Conservation (phyloP, 2,113 vertebrate genomes). For the Mirza zaza region DNA sequence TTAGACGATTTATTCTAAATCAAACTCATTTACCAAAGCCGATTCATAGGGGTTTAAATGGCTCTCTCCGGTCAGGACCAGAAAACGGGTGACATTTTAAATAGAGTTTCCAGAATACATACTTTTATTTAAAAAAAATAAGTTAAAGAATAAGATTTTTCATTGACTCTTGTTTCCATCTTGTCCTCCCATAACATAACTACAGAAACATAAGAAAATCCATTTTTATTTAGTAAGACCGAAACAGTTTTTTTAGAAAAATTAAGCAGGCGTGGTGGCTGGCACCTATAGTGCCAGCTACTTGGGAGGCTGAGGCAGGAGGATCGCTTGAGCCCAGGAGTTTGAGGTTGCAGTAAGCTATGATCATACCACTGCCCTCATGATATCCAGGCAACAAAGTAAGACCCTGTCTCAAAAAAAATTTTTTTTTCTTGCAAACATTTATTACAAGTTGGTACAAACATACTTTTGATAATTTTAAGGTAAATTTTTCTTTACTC, state of each 20-base stretch:
- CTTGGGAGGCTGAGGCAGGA: no score
- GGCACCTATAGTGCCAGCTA: no score
- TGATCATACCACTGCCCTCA: no score
- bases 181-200: neutral
- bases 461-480: constrained; percentile 5
- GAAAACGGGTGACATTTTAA: neutral
- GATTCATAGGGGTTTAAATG: neutral
- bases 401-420: no score
- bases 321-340: no score
- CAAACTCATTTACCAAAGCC: neutral
- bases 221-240: neutral
- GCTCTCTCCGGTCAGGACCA: neutral
- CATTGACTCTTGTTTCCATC: neutral
- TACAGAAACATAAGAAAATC: neutral
- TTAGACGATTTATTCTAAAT: neutral
- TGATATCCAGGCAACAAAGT: no score
- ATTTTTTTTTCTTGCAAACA: neutral
- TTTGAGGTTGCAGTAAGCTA: no score
- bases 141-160: neutral
- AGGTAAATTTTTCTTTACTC: neutral
- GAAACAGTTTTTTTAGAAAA: neutral
- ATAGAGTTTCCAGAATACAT: neutral
- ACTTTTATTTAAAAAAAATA: neutral
- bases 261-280: no score
- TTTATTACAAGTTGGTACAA: neutral